phyloP scores from a whole-genome alignment of 2,888 invertebrate genomes.

The Pycnomerus fuliginosus region DNA sequence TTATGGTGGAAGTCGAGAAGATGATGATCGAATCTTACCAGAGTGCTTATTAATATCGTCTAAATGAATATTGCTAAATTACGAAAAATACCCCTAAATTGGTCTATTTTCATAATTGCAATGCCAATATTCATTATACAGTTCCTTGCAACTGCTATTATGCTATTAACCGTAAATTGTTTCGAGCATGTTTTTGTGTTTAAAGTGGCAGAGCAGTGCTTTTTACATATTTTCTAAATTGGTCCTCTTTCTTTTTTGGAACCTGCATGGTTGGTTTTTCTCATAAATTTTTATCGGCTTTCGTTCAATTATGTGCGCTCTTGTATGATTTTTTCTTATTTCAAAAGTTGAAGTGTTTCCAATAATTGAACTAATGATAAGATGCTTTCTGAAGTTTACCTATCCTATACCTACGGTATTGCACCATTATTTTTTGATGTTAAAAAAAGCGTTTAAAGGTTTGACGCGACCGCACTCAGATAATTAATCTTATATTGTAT shows the following conservation, averaged over 20 bases:
- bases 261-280: slow-evolving; percentile 28
- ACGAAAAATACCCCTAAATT: slow-evolving; percentile 27
- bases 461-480: too few species aligned
- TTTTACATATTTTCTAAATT: slow-evolving; percentile 17
- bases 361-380: too few species aligned
- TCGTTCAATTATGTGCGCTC: slow-evolving; percentile 25
- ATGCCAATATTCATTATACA: slow-evolving; percentile 31
- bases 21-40: too few species aligned
- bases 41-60: slow-evolving; percentile 19
- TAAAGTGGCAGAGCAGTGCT: slow-evolving; percentile 21
- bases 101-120: slow-evolving; percentile 33
- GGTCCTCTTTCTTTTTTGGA: slow-evolving; percentile 18
- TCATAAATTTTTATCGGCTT: slow-evolving; percentile 24
- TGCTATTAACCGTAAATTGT: slow-evolving; percentile 32
- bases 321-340: too few species aligned
- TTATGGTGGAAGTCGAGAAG: too few species aligned
- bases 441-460: too few species aligned
- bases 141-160: slow-evolving; percentile 29
- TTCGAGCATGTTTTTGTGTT: slow-evolving; percentile 27
- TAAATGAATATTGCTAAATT: slow-evolving; percentile 27
- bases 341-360: too few species aligned
- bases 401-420: too few species aligned
- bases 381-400: too few species aligned
- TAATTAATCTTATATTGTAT: too few species aligned
- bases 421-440: too few species aligned